Conservation (phyloP, 2,888 invertebrate genomes). For the Unio pictorum region DNA sequence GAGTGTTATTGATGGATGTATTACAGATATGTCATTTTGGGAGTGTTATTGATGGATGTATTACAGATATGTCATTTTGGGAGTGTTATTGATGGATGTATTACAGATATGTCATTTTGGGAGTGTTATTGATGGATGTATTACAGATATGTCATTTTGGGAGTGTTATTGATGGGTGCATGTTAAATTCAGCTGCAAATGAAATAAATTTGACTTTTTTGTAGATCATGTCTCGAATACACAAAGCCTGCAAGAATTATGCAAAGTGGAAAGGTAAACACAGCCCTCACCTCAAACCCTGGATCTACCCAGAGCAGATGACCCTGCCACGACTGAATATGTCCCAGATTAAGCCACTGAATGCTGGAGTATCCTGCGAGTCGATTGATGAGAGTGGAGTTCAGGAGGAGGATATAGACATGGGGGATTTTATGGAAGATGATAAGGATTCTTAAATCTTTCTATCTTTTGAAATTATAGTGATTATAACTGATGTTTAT, state of each 20-base stretch:
- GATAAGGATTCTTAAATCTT: background rate
- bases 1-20: too few species aligned
- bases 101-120: too few species aligned
- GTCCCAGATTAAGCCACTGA: conserved; percentile 73
- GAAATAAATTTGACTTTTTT: background rate
- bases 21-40: too few species aligned
- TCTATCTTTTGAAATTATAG: background rate
- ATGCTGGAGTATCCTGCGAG: conserved; percentile 45
- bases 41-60: too few species aligned
- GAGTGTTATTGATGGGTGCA: too few species aligned
- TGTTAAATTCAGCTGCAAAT: too few species aligned
- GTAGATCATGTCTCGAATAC: conserved; percentile 83
- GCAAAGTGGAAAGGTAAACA: conserved; percentile 86
- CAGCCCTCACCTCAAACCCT: conserved; percentile 85
- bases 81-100: too few species aligned
- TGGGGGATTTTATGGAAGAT: conserved; percentile 40
- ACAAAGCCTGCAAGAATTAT: conserved; percentile 87
- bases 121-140: too few species aligned
- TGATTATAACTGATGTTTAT: background rate
- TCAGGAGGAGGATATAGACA: conserved; percentile 48
- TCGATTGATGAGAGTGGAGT: conserved; percentile 55
- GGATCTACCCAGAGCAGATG: conserved; percentile 90
- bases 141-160: too few species aligned
- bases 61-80: too few species aligned
- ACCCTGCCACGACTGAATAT: conserved; percentile 80